Evolutionary conservation across 2,113 vertebrate genomes (phyloP), one percentile per base, ranked within the genome.

Genomic region (Mormyrus lacerda): DNA sequence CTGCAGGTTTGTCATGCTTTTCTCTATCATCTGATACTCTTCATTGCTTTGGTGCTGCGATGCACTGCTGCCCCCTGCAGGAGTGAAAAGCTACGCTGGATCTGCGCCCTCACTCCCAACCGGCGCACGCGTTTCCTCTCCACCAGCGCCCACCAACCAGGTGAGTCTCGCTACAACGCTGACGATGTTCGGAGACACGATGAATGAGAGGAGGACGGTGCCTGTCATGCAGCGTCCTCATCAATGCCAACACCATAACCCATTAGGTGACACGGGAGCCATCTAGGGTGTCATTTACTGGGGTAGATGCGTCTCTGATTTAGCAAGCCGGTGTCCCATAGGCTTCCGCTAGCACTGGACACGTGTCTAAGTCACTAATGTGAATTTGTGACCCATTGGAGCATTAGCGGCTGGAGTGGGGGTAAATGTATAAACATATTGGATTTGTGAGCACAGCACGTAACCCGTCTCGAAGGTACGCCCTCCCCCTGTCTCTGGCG

Each of bases 1-100:
- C 69, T 42, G 21, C 21, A 24, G 39, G 44, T 21, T 1, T 85
- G 48, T 82, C 61, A 11, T 17, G 61, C 17, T 45, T 27, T 1
- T 76, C 47, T 35, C 19, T 50, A 44, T 31, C 27, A 35, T 79
- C 47, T 82, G 24, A 84, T n/a, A 44, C 79, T 42, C 8, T 1
- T 7, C 21, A 31, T n/a, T 47, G 9, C 19, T 47, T 83, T 47
- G 35, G 65, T 87, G 19, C 73, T 85, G 42, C 85, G 47, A 58
- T 42, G 39, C 85, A 2, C 21, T 61, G 11, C 89, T 73, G 48
- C 85, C 90, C 31, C 84, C 89, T 44, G 89, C 93, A 99, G 98
- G 96, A 99, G 97, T 0, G 98, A 99, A 91, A 99, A 99, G 95
- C 97, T 97, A 84, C 97, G 98, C 11, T 99, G 98, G 98, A 98